Conservation (phyloP, 2,888 invertebrate genomes). For the Lycaena phlaeas region DNA sequence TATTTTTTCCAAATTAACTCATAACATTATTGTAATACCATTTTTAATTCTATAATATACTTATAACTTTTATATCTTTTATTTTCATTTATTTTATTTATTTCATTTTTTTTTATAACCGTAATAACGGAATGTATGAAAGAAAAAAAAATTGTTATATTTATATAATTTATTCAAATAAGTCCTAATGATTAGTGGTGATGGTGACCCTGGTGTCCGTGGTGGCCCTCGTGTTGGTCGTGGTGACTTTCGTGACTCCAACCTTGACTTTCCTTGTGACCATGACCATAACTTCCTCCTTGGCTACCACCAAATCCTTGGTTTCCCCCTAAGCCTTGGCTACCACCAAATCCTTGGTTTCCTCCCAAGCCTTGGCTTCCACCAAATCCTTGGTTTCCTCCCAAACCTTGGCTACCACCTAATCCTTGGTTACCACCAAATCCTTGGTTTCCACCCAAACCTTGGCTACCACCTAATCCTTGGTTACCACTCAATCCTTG, state of each 20-base stretch:
- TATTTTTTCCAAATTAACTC: too few relatives aligned
- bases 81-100: too few relatives aligned
- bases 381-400: not conserved
- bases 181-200: too few relatives aligned
- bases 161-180: too few relatives aligned
- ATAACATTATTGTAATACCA: too few relatives aligned
- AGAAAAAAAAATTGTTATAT: too few relatives aligned
- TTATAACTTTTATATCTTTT: too few relatives aligned
- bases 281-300: not conserved
- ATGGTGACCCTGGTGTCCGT: slow-evolving; percentile 15
- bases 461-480: not conserved
- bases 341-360: not conserved
- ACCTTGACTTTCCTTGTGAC: not conserved
- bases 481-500: not conserved
- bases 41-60: too few relatives aligned
- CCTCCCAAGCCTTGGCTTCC: not conserved
- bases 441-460: too few relatives aligned
- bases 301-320: not conserved
- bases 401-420: not conserved
- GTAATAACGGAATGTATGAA: too few relatives aligned
- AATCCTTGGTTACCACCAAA: not conserved
- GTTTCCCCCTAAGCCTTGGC: not conserved
- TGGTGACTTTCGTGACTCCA: not conserved
- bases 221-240: not conserved
- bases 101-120: too few relatives aligned